Base-by-base conservation (phyloP, 1,140 invertebrate genomes). In the Lepidostoma basale region DNA sequence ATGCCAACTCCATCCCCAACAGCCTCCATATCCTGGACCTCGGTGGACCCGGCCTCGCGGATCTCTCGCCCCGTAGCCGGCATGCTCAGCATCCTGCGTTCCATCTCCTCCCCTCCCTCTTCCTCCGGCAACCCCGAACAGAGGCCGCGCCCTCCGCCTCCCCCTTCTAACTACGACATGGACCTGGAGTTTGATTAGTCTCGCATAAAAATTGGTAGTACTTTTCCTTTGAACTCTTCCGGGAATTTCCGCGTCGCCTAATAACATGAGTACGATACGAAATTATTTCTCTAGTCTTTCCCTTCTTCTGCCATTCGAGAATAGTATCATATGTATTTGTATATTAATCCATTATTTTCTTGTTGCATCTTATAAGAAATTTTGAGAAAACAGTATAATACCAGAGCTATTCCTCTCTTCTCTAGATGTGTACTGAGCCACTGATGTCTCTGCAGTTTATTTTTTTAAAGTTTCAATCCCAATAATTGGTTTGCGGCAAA, bases 161-260 rank as follows among this genome's bases (percentile, higher is more conserved):
- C 67, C 4, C 62, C 68, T 2, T 33, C 69, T 22, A 71, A 71
- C 44, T 67, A 67, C 16, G 69, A 71, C 30, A 71, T 71, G 69
- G 69, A 71, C 65, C 60, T 71, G 16, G 69, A 71, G 16, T 71
- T 64, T 26, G 62, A 64, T 20, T 64, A 64, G 39, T 12, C 26
- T 42, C 33, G 18, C 2, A 10, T 14, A 23, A 20, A 25, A 39
- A 22, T 42, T n/a, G 25, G n/a, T n/a, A 25, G 12, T 42, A 44
- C 10, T 23, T 28, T 16, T 26, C 26, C n/a, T 23, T 40, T 20
- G 8, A 23, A 12, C 18, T 23, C 20, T 26, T n/a, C 8, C 6
- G 25, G 28, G 12, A 28, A 23, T 54, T 28, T 28, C 10, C 22
- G 18, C n/a, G 30, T n/a, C n/a, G n/a, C n/a, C n/a, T n/a, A n/a